These are phyloP conservation scores for Psylliodes chrysocephalus DNA, from an alignment of 2,888 invertebrate genomes.

Conservation along the genomic window DNA sequence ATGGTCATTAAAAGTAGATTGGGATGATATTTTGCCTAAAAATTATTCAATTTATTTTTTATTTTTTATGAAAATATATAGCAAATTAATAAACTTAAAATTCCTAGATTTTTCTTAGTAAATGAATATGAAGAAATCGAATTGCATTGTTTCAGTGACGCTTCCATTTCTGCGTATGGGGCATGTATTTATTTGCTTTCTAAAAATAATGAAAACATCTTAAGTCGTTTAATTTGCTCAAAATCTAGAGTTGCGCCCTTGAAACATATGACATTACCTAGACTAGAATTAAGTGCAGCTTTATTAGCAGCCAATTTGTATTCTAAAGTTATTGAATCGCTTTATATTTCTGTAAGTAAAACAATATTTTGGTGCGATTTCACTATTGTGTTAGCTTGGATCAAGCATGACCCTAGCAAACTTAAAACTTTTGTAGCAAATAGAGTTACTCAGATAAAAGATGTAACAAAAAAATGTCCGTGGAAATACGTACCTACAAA, in stretches of 20 bases:
- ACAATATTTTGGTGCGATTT: conserved; percentile 11
- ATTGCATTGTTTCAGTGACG: conserved; percentile 49
- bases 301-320: conserved; percentile 15
- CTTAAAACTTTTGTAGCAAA: conserved; percentile 31
- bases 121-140: conserved; percentile 18
- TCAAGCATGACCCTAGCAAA: neutral
- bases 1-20: conserved; percentile 42
- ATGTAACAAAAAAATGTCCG: neutral
- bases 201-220: conserved; percentile 3
- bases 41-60: conserved; percentile 17
- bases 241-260: conserved; percentile 45
- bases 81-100: conserved; percentile 29
- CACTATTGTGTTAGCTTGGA: conserved; percentile 26
- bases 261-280: conserved; percentile 39
- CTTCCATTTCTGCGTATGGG: conserved; percentile 41
- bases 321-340: neutral
- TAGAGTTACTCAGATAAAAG: neutral
- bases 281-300: conserved; percentile 43
- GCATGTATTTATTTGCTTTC: conserved; percentile 40
- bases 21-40: conserved; percentile 43
- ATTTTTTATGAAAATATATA: conserved; percentile 39
- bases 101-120: conserved; percentile 30
- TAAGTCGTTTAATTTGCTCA: conserved; percentile 35
- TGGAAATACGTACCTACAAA: conserved; percentile 36
- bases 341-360: neutral